Evolutionary conservation across 2,113 vertebrate genomes (phyloP).

Genomic region (Vulpes ferrilata): DNA sequence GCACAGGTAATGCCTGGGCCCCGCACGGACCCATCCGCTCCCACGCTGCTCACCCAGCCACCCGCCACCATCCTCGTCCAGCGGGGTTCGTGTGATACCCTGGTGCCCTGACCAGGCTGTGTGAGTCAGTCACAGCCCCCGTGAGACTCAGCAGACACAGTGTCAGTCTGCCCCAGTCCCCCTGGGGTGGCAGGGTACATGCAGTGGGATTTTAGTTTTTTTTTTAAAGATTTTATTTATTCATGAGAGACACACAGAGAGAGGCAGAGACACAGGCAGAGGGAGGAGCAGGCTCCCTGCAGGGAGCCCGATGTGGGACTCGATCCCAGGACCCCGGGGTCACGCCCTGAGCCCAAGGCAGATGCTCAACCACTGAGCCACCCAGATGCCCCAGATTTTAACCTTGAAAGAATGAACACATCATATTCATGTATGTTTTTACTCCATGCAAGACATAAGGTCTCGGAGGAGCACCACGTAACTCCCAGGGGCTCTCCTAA

Average conservation of each 20-base stretch:
- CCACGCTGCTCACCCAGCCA: background rate
- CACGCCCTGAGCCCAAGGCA: no score
- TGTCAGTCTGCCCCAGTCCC: background rate
- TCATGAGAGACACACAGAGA: no score
- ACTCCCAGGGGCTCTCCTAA: rapidly evolving
- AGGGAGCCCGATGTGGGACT: no score
- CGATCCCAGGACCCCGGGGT: no score
- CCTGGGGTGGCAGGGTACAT: background rate
- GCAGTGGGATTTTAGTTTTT: background rate
- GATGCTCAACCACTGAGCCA: no score
- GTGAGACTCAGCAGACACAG: background rate
- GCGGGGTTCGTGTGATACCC: rapidly evolving
- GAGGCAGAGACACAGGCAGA: no score
- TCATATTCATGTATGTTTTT: rapidly evolving
- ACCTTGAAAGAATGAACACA: background rate
- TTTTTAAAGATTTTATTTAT: no score
- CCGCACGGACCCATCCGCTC: background rate
- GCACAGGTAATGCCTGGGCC: rapidly evolving
- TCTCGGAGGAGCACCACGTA: rapidly evolving
- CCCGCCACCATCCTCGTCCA: background rate
- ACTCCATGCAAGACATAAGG: rapidly evolving
- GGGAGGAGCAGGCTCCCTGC: no score
- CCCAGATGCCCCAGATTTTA: background rate
- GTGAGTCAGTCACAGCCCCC: background rate
- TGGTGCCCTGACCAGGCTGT: background rate